These are phyloP conservation scores for Hydractinia echinata DNA, from an alignment of 30 jellyfish, hydroid and myxozoan species.

Conservation along the genomic window DNA sequence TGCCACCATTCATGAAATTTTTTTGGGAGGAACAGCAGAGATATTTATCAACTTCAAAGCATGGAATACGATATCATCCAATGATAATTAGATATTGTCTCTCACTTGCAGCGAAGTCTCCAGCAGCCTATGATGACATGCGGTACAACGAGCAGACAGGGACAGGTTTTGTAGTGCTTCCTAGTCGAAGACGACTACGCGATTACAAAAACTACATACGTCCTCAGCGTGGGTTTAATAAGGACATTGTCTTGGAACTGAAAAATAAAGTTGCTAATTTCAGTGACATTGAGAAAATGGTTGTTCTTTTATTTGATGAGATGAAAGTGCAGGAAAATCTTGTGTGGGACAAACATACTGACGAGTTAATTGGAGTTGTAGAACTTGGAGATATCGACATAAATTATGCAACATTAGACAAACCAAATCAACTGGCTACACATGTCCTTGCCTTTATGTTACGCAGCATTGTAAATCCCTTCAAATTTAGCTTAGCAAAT, in stretches of 20 bases:
- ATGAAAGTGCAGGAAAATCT: constrained; percentile 65
- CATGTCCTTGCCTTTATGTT: constrained; percentile 58
- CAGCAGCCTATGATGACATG: constrained; percentile 57
- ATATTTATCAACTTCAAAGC: constrained; percentile 36
- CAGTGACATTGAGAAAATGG: constrained; percentile 34
- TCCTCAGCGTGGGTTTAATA: constrained; percentile 58
- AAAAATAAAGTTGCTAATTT: constrained; percentile 26
- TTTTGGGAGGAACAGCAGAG: constrained; percentile 81
- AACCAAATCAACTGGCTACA: constrained; percentile 41
- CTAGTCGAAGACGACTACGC: constrained; percentile 54
- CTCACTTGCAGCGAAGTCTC: constrained; percentile 52
- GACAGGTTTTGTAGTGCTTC: constrained; percentile 45
- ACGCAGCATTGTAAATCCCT: constrained; percentile 51
- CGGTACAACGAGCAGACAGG: constrained; percentile 38
- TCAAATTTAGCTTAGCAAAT: constrained; percentile 51
- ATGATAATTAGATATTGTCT: constrained; percentile 58
- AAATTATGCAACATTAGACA: constrained; percentile 56
- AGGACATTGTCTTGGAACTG: constrained; percentile 35
- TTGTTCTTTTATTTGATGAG: constrained; percentile 52
- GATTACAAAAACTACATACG: constrained; percentile 54
- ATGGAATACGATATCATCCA: constrained; percentile 64
- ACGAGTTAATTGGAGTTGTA: constrained; percentile 65
- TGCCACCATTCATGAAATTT: constrained; percentile 65
- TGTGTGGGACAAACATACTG: constrained; percentile 82
- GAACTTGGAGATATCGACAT: constrained; percentile 58